phyloP scores from a whole-genome alignment of 2,113 vertebrate genomes.

The Rostratula benghalensis region DNA sequence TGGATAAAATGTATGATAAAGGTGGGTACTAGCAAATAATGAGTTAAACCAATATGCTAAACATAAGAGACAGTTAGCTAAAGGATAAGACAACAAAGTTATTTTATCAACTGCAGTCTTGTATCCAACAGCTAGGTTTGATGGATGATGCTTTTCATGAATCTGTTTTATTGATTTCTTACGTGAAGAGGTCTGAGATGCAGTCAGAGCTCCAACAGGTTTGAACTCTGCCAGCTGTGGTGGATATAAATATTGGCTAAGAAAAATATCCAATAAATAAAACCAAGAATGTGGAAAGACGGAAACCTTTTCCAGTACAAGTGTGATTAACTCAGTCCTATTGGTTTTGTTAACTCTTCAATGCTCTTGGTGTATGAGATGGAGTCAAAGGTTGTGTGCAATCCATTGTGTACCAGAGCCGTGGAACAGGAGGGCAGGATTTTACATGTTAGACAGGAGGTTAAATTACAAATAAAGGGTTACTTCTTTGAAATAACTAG shows the following conservation, averaged over 20 bases:
- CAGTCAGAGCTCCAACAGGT: background rate
- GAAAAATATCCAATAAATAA: slow-evolving; percentile 36
- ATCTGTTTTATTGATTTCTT: slow-evolving; percentile 56
- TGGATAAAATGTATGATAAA: background rate
- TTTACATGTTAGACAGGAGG: background rate
- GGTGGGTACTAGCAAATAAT: background rate
- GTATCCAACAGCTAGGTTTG: background rate
- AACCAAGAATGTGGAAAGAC: background rate
- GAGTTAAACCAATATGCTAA: background rate
- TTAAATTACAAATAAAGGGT: background rate
- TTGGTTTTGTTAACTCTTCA: background rate
- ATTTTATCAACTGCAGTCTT: background rate
- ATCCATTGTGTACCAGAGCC: background rate
- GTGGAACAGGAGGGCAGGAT: background rate
- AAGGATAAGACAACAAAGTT: background rate
- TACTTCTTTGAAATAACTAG: background rate
- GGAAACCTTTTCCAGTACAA: background rate
- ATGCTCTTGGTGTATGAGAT: background rate
- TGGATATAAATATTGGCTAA: background rate
- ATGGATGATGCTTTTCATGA: slow-evolving; percentile 33
- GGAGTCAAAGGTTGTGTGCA: background rate
- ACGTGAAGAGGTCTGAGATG: background rate
- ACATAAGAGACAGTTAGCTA: background rate
- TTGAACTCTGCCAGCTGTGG: background rate
- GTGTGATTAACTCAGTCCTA: background rate